Conservation (phyloP, 2,113 vertebrate genomes). For the Eonycteris spelaea region DNA sequence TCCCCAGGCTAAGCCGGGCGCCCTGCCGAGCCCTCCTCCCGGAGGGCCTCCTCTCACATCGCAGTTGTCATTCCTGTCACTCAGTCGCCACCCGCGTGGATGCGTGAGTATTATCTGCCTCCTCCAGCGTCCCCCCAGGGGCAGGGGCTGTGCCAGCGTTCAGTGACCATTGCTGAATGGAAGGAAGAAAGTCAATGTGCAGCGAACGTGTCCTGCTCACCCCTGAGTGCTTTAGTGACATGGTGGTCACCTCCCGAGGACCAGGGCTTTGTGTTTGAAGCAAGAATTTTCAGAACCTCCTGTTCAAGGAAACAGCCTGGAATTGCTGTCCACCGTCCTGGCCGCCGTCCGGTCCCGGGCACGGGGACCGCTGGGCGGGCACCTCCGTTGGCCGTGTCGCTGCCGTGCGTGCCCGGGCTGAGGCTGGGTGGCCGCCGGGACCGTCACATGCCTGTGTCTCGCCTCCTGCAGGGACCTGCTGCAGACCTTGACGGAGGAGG, state of each 20-base stretch:
- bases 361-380: too few species aligned
- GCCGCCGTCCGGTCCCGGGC: too few species aligned
- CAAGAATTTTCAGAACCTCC: too few species aligned
- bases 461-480: slow-evolving; percentile 89
- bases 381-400: not conserved
- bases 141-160: accelerated
- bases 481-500: slow-evolving; percentile 92
- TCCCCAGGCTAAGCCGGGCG: not conserved
- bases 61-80: accelerated
- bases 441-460: not conserved
- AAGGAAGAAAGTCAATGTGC: not conserved
- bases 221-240: too few species aligned
- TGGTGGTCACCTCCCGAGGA: not conserved
- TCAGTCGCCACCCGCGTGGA: accelerated
- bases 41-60: accelerated
- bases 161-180: too few species aligned
- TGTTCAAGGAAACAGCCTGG: too few species aligned
- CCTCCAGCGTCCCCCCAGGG: accelerated
- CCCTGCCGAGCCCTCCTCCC: not conserved
- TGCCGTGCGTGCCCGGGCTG: not conserved
- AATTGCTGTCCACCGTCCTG: too few species aligned
- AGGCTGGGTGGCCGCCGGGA: accelerated
- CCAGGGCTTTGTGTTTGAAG: not conserved
- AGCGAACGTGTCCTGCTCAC: not conserved
- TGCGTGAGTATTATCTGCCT: not conserved